Percentiles rank a stretch among this genome's conserved stretches.
These are phyloP conservation scores for Semaprochilodus insignis DNA, from an alignment of 2,797 vertebrate genomes.

Conservation along the genomic window DNA sequence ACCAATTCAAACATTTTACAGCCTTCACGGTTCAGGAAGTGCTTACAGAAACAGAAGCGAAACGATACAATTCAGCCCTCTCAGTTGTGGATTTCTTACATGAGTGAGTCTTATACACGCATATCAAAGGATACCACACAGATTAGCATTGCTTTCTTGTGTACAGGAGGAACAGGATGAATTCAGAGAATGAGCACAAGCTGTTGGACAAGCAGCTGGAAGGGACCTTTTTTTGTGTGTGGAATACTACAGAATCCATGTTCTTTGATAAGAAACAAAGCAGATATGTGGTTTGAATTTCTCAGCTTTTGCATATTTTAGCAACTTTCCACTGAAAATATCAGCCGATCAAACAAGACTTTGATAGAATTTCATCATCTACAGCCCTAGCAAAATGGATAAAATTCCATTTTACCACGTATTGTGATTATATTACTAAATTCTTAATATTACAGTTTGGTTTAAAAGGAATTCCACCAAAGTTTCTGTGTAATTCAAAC, in stretches of 20 bases:
- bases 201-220: not conserved
- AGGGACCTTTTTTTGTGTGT: not conserved
- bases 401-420: too few species aligned
- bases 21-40: conserved; percentile 2
- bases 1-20: conserved; percentile 22
- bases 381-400: too few species aligned
- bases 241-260: not conserved
- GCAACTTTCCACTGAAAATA: not conserved
- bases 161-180: not conserved
- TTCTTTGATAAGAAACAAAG: not conserved
- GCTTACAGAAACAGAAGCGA: conserved; percentile 8
- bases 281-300: not conserved
- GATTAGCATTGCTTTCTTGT: not conserved
- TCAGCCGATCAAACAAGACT: too few species aligned
- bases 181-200: not conserved
- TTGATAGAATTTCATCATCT: too few species aligned
- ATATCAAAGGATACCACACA: not conserved
- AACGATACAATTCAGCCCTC: not conserved
- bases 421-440: too few species aligned
- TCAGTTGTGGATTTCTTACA: conserved; percentile 1
- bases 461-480: too few species aligned
- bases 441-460: too few species aligned
- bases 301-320: not conserved
- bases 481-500: too few species aligned
- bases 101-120: conserved; percentile 10